phyloP scores from a whole-genome alignment of 37 sponge, comb jelly and placozoan species.

The Crambe crambe region DNA sequence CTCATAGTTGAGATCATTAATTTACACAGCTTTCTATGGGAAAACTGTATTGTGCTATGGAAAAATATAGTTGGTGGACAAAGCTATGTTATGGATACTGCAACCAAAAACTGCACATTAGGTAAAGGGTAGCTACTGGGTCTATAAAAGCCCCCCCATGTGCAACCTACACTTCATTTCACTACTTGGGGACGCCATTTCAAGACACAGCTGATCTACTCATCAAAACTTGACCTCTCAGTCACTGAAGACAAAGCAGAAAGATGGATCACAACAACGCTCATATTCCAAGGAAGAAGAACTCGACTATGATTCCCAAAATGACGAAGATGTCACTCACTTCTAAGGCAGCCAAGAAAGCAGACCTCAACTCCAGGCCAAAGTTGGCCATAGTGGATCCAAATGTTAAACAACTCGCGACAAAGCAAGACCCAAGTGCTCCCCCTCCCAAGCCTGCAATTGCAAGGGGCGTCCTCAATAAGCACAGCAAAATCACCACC shows the following conservation, averaged over 20 bases:
- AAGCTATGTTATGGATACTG: no score
- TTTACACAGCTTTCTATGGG: no score
- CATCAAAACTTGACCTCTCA: neutral
- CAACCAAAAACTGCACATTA: no score
- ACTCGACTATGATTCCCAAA: neutral
- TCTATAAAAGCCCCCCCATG: no score
- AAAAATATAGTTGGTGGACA: no score
- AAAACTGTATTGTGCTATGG: no score
- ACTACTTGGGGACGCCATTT: no score
- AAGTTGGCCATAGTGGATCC: neutral
- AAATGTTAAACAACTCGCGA: neutral
- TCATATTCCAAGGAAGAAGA: neutral
- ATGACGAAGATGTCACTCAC: neutral
- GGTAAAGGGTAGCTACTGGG: no score
- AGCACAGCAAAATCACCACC: neutral
- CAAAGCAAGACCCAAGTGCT: neutral
- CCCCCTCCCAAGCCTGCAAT: neutral
- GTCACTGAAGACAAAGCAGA: neutral
- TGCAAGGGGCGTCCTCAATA: neutral
- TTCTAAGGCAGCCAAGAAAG: neutral
- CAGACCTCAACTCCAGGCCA: slow-evolving; percentile 8
- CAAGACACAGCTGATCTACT: no score
- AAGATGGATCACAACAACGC: neutral
- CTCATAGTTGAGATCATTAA: no score
- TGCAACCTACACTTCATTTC: no score